Conservation (phyloP, 2,888 invertebrate species). For the Stenolophus ochropezus region DNA sequence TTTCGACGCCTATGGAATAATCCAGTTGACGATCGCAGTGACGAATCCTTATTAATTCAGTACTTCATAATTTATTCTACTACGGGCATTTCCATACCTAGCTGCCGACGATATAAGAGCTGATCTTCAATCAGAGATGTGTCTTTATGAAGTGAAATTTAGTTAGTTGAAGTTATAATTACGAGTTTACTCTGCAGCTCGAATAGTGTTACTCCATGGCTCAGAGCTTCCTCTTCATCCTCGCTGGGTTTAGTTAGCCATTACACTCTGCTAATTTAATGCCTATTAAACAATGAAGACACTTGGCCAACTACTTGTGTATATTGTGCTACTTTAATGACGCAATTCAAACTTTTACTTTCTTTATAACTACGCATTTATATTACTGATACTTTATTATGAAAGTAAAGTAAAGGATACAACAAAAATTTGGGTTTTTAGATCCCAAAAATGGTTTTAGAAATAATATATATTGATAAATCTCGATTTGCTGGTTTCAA, state of each 20-base stretch:
- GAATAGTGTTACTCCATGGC: background rate
- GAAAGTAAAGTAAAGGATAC: no score
- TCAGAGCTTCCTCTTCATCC: conserved; percentile 19
- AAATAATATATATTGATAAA: no score
- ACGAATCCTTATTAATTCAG: conserved; percentile 45
- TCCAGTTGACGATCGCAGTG: conserved; percentile 4
- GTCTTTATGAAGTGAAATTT: conserved; percentile 49
- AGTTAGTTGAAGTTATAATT: conserved; percentile 53
- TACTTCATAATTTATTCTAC: conserved; percentile 51
- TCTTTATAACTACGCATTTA: background rate
- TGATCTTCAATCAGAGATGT: conserved; percentile 49
- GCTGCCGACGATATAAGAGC: conserved; percentile 18
- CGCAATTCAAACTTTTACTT: conserved; percentile 31
- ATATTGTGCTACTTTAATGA: conserved; percentile 23
- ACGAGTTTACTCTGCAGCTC: conserved; percentile 40
- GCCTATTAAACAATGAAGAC: conserved; percentile 55
- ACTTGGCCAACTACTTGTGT: conserved; percentile 38
- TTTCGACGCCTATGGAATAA: conserved; percentile 1
- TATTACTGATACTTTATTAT: no score
- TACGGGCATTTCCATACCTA: conserved; percentile 42
- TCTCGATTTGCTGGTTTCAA: no score
- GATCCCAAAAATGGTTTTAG: no score
- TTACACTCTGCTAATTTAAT: conserved; percentile 47
- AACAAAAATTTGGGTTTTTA: no score
- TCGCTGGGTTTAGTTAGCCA: conserved; percentile 38